phyloP scores from a whole-genome alignment of 2,888 invertebrate species.

The Andrena camellia region DNA sequence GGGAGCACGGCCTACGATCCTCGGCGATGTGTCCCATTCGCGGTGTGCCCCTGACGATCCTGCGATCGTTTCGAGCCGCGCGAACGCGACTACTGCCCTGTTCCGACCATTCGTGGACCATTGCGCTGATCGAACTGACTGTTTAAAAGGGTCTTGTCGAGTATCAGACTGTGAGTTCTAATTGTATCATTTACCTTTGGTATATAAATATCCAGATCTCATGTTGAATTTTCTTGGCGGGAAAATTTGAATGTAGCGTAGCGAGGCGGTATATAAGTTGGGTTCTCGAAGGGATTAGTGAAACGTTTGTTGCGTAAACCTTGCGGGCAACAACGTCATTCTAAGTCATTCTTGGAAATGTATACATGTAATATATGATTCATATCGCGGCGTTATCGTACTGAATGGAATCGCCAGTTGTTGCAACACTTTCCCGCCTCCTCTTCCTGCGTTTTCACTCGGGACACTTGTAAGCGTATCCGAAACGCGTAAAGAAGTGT shows the following conservation, averaged over 20 bases:
- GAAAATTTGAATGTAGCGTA: not conserved
- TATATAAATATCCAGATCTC: not conserved
- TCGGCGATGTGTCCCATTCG: no score
- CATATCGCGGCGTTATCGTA: not conserved
- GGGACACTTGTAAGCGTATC: not conserved
- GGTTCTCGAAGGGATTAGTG: not conserved
- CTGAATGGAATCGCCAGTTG: not conserved
- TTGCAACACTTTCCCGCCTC: not conserved
- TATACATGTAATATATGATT: slow-evolving; percentile 19
- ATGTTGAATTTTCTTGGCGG: no score
- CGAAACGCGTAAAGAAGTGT: not conserved
- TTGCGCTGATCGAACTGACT: not conserved
- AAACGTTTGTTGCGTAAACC: not conserved
- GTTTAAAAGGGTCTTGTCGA: not conserved
- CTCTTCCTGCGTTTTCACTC: not conserved
- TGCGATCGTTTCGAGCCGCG: not conserved
- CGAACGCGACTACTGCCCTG: not conserved
- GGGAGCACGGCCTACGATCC: not conserved
- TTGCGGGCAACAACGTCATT: slow-evolving; percentile 2
- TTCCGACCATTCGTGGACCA: not conserved
- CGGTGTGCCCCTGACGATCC: not conserved
- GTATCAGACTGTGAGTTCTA: not conserved
- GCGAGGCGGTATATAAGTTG: not conserved
- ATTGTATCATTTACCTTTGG: not conserved
- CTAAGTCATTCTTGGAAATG: slow-evolving; percentile 21